Percentiles rank a stretch among this genome's conserved stretches.
These are phyloP conservation scores for Gastrophysa polygoni DNA, from an alignment of 2,888 invertebrate species.

Conservation along the genomic window DNA sequence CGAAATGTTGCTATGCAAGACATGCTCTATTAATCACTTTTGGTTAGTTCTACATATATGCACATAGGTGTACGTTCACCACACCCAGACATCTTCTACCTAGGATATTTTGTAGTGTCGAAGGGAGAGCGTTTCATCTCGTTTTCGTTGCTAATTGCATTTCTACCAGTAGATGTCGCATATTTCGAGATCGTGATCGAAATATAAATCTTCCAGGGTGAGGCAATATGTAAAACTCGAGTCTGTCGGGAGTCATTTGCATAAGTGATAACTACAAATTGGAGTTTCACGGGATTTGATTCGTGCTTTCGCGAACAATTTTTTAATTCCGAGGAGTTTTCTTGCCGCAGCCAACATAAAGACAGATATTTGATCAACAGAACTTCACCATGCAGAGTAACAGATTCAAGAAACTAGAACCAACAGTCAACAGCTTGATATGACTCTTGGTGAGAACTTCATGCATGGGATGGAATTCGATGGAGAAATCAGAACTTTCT, in stretches of 20 bases:
- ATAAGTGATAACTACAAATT: constrained; percentile 26
- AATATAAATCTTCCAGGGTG: constrained; percentile 32
- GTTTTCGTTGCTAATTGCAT: constrained; percentile 33
- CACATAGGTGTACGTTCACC: constrained; percentile 29
- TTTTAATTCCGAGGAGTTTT: background rate
- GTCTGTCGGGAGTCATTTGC: constrained; percentile 24
- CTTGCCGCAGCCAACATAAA: no score
- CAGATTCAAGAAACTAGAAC: no score
- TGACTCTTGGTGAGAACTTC: no score
- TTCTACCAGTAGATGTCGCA: constrained; percentile 34
- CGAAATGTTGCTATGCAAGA: constrained; percentile 21
- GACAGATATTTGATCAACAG: no score
- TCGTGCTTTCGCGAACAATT: background rate
- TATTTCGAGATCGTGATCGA: constrained; percentile 37
- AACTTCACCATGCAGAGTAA: no score
- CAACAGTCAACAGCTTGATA: no score
- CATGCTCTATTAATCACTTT: constrained; percentile 27
- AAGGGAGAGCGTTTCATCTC: constrained; percentile 18
- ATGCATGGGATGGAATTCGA: no score
- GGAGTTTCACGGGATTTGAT: background rate
- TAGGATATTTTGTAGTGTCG: constrained; percentile 7
- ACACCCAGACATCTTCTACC: constrained; percentile 30
- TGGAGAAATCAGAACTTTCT: no score
- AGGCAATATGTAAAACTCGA: constrained; percentile 27
- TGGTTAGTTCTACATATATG: constrained; percentile 38